Base-by-base conservation (phyloP, 1,140 invertebrate genomes). In the Dermatophagoides farinae region DNA sequence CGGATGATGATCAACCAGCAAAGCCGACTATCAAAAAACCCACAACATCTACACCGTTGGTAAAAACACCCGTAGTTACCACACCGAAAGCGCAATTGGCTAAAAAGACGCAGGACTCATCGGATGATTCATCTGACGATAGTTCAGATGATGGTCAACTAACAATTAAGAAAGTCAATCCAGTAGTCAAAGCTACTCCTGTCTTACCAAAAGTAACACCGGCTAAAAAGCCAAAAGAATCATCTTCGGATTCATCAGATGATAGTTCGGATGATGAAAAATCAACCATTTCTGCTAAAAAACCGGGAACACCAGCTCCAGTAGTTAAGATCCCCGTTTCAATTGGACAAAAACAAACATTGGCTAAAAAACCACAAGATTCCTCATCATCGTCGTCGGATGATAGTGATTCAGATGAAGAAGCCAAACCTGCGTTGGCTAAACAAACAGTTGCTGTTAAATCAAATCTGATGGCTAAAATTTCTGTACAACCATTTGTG, bases 1-100 rank as follows among this genome's bases (percentile, higher is more conserved):
- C 50, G 14, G 50, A 57, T 41, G 54, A 61, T n/a, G 60, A 61
- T 16, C 10, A 10, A n/a, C 14, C 41, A 44, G 16, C 57, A 11
- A 44, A 44, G 40, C 47, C 51, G 38, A 31, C n/a, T 38, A 25
- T 37, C 16, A 25, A 16, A 39, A 60, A 60, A 41, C 23, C 18
- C 5, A 16, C 38, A 37, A 14, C 6, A 1, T 6, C 38, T 46
- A 58, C n/a, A 18, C 49, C 18, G 22, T 31, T 37, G 46, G 60
- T 62, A 2, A 37, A 55, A 40, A 41, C 53, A 38, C 53, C 53
- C 5, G n/a, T 44, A 38, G 14, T 31, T 4, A n/a, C 31, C 1
- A 54, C 18, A 18, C 18, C 18, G 38, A 37, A 23, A 31, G n/a
- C 2, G 4, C 12, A 51, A 51, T 18, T 23, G 6, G 25, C 12